Base-by-base conservation (phyloP, 92 coral and sea anemone genomes). In the Phenganax subtilis region DNA sequence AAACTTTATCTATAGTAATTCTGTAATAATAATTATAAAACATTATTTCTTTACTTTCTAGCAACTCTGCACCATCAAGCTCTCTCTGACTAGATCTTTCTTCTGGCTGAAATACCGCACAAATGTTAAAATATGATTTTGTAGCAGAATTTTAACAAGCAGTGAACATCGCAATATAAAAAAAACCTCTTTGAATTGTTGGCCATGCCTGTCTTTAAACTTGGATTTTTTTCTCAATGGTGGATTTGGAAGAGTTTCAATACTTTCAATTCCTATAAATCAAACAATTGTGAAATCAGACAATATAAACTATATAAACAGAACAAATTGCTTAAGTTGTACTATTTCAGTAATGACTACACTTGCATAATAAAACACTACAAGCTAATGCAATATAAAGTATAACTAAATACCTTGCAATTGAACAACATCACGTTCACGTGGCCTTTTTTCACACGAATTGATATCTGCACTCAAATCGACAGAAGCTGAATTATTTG, bases 201-300 rank as follows among this genome's bases (percentile, higher is more conserved):
- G 58, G 27, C 63, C 16, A 55, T 88, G 82, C 60, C 85, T 91
- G 65, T 90, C 88, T 88, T 88, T 93, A 71, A 93, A 93, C 76
- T 90, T 93, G 17, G 98, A 93, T 72, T 83, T 93, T 84, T 93
- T 93, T 55, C 86, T 91, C 17, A 37, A 37, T 37, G 98, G 98
- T 25, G 97, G 97, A 11, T 82, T 76, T 57, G 70, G 81, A 54
- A 76, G 31, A 58, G 60, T 69, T 6, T 76, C 81, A 76, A 76
- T 51, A 54, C 60, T 76, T 64, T 76, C 81, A 58, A 29, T 59
- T 0, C 81, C 81, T 76, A 76, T 2, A 76, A 30, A 37, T 37
- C 47, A 37, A 37, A 37, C 5, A 54, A 27, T 15, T 6, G 30
- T 10, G 25, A 20, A 20, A 20, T 20, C 25, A 20, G 25, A 20